Base-by-base conservation (phyloP, 2,888 invertebrate species). In the Caenorhabditis macrosperma region DNA sequence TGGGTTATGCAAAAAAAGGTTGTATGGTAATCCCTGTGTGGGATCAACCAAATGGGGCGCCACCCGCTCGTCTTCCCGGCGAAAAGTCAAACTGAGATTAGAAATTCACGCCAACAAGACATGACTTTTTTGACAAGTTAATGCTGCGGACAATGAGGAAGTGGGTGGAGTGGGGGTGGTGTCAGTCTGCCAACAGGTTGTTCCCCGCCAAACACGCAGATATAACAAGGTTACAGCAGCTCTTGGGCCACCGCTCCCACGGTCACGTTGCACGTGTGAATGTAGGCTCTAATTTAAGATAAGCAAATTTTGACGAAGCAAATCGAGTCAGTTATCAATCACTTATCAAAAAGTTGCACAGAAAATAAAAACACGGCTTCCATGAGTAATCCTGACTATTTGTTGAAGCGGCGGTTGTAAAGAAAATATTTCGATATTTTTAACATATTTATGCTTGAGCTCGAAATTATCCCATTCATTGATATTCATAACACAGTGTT, bases 71-170 rank as follows among this genome's bases (percentile, higher is more conserved):
- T 68, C 59, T 59, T 44, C 63, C 24, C 55, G 57, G 30, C 63
- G 57, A 72, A 72, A 72, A 63, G 63, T 72, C 63, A 72, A 63
- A 63, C 61, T 46, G 54, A 72, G 72, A 72, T 72, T 72, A 72
- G 63, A 63, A 72, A 55, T 72, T 72, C 72, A 72, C 72, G 72
- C 63, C 71, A 72, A 72, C 71, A 72, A 72, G 55, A 72, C 72
- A 64, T 50, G 74, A 64, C 64, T 74, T 72, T 69, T 72, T 64
- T 64, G 64, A 74, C 74, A 74, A 74, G 74, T 64, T 74, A 74
- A 74, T 59, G 59, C 74, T 28, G 55, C 48, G 72, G 63, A 63
- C 63, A 72, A 72, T 72, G 61, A 72, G 72, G 63, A 72, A 72
- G 72, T 72, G 52, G 44, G 22, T 20, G 17, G 38, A 41, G 52